phyloP scores from a whole-genome alignment of 2,888 invertebrate species.

The Melipona beecheii region DNA sequence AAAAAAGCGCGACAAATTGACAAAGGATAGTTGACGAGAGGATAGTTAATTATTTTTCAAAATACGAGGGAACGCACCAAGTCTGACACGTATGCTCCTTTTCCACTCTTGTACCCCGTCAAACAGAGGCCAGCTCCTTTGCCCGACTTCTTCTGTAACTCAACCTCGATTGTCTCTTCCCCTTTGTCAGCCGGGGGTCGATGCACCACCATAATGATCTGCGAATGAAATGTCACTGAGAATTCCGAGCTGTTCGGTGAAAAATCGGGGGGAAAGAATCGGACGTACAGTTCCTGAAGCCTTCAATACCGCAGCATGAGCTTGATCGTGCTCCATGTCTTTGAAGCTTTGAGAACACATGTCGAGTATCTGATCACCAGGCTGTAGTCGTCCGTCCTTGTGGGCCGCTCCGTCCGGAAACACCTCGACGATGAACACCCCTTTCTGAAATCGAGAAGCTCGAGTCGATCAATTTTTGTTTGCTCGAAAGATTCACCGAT shows the following conservation, averaged over 20 bases:
- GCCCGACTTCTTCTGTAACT: slow-evolving; percentile 94
- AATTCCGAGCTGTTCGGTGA: neutral
- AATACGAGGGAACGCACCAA: slow-evolving; percentile 87
- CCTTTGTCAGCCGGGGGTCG: slow-evolving; percentile 85
- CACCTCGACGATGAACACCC: slow-evolving; percentile 96
- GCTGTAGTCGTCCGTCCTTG: slow-evolving; percentile 94
- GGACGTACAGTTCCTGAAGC: slow-evolving; percentile 89
- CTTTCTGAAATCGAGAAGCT: slow-evolving; percentile 87
- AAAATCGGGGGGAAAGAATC: too few species aligned
- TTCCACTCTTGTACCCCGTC: slow-evolving; percentile 90
- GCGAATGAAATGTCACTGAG: slow-evolving; percentile 31
- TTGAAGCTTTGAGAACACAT: slow-evolving; percentile 93
- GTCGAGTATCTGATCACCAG: slow-evolving; percentile 97
- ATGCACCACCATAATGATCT: slow-evolving; percentile 94
- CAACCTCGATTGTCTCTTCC: slow-evolving; percentile 88
- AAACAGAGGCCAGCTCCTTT: slow-evolving; percentile 95
- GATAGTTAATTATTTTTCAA: too few species aligned
- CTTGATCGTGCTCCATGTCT: slow-evolving; percentile 93
- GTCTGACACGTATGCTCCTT: slow-evolving; percentile 96
- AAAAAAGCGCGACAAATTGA: too few species aligned
- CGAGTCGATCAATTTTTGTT: too few species aligned
- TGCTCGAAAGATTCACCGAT: too few species aligned
- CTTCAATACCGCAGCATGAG: slow-evolving; percentile 93
- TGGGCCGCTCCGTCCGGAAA: slow-evolving; percentile 96
- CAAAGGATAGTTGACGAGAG: too few species aligned